Conservation (phyloP, 92 coral and sea anemone genomes). For the Zoanthus sociatus region DNA sequence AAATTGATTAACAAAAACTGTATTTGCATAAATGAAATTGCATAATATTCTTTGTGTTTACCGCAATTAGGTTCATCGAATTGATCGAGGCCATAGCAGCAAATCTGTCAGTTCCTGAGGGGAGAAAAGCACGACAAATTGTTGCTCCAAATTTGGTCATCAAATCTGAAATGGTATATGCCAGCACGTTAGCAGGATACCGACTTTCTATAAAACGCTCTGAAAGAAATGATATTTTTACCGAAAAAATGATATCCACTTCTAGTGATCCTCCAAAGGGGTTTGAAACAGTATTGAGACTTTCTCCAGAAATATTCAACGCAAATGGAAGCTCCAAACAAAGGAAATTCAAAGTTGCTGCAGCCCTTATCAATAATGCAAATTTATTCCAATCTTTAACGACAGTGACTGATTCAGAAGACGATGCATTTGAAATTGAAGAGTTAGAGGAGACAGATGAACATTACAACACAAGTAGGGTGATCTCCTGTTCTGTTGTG, state of each 20-base stretch:
- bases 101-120: slow-evolving; percentile 62
- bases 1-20: too few relatives aligned
- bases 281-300: slow-evolving; percentile 62
- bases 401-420: not conserved
- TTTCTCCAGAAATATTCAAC: slow-evolving; percentile 52
- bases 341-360: slow-evolving; percentile 56
- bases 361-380: slow-evolving; percentile 71
- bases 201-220: slow-evolving; percentile 53
- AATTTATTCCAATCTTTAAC: slow-evolving; percentile 72
- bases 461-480: slow-evolving; percentile 50
- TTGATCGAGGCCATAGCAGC: slow-evolving; percentile 71
- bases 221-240: slow-evolving; percentile 36
- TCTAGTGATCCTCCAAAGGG: slow-evolving; percentile 43
- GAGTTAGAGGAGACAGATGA: not conserved
- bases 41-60: not conserved
- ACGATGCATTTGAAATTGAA: not conserved
- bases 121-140: slow-evolving; percentile 52
- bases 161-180: slow-evolving; percentile 60
- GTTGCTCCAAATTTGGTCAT: slow-evolving; percentile 66
- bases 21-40: too few relatives aligned
- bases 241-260: slow-evolving; percentile 38
- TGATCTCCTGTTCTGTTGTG: slow-evolving; percentile 60
- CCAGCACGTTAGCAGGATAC: slow-evolving; percentile 60
- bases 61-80: slow-evolving; percentile 52
- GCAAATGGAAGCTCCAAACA: not conserved